A percentile compares a stretch with the other conserved stretches of the same genome.
phyloP scores from a whole-genome alignment of 2,888 invertebrate genomes.

The Cerastoderma edule region DNA sequence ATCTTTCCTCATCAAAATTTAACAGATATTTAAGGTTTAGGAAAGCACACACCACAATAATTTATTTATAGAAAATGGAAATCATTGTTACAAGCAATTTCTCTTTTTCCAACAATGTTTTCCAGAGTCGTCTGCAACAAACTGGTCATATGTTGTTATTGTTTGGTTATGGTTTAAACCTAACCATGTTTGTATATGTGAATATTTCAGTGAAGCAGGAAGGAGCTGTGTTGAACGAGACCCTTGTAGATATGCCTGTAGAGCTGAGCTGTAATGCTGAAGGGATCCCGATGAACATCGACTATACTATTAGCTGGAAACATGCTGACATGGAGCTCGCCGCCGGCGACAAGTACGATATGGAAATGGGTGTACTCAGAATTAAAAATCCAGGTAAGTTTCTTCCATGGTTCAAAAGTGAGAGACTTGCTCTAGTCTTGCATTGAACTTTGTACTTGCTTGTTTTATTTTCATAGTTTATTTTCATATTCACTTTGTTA shows the following conservation, averaged over 20 bases:
- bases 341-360: slow-evolving; percentile 34
- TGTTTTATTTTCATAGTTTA: neutral
- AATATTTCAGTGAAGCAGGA: slow-evolving; percentile 8
- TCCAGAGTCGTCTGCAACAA: neutral
- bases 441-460: too few species aligned
- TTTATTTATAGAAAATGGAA: neutral
- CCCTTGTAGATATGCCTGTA: neutral
- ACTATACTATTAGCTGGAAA: slow-evolving; percentile 31
- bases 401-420: neutral
- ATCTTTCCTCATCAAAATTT: too few species aligned
- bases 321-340: slow-evolving; percentile 13
- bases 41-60: too few species aligned
- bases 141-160: too few species aligned
- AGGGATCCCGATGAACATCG: neutral
- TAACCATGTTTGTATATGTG: too few species aligned
- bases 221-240: slow-evolving; percentile 16
- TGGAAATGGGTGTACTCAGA: slow-evolving; percentile 29
- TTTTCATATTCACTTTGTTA: too few species aligned
- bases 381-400: slow-evolving; percentile 33
- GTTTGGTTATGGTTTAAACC: too few species aligned
- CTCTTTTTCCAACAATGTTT: neutral
- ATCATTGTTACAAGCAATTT: slow-evolving; percentile 3
- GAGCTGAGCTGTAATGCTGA: slow-evolving; percentile 8
- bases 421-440: too few species aligned
- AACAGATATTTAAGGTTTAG: too few species aligned